phyloP scores from a whole-genome alignment of 2,113 vertebrate genomes.

The Isichthys henryi region DNA sequence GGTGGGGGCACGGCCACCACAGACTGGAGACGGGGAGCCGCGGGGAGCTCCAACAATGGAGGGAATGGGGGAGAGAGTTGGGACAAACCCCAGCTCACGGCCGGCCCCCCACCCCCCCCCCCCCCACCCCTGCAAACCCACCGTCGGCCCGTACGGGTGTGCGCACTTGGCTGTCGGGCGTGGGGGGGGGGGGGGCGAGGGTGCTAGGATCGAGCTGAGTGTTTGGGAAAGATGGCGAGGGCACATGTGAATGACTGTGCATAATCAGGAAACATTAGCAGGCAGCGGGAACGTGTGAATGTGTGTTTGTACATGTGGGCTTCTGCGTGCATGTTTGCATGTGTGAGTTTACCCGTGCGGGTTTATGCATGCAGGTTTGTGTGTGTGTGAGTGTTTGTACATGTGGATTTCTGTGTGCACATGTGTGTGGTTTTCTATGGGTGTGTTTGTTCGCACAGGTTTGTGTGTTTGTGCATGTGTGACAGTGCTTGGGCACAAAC shows the following conservation, averaged over 20 bases:
- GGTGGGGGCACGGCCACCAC: constrained; percentile 12
- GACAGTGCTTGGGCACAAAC: not conserved
- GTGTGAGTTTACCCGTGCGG: no score
- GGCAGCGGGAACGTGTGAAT: constrained; percentile 16
- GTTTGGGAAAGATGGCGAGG: constrained; percentile 5
- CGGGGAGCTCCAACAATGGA: constrained; percentile 62
- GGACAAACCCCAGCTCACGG: constrained; percentile 49
- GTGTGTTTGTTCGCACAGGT: not conserved
- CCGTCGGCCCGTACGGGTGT: constrained; percentile 61
- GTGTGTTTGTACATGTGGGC: not conserved
- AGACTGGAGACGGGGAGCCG: constrained; percentile 63
- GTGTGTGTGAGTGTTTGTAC: not conserved
- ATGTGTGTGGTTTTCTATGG: no score
- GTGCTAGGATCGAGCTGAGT: constrained; percentile 29
- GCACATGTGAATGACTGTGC: constrained; percentile 13
- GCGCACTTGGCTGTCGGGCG: constrained; percentile 59
- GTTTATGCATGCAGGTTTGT: not conserved
- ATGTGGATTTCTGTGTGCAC: no score
- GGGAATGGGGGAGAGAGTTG: constrained; percentile 38
- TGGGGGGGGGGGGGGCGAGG: constrained; percentile 52
- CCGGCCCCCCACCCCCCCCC: constrained; percentile 35
- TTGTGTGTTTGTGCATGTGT: not conserved
- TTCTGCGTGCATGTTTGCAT: constrained; percentile 2
- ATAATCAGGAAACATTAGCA: not conserved
- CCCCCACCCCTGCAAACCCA: constrained; percentile 55